Base-by-base conservation (phyloP, 1,140 invertebrate species). In the Lycorma delicatula region DNA sequence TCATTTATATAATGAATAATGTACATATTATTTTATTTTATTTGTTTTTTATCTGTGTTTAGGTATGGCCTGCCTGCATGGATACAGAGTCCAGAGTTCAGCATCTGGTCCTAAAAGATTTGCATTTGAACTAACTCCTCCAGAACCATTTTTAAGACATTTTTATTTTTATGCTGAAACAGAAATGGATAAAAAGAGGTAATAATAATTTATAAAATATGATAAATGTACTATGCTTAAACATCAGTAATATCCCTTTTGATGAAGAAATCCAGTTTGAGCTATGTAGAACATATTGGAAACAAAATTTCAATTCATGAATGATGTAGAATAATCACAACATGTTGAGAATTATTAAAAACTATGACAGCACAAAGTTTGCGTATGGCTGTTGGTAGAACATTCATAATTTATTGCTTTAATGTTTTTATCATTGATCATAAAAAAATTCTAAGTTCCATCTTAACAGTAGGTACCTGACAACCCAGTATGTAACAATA, bases 181-280 rank as follows among this genome's bases (percentile, higher is more conserved):
- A 9, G 93, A 97, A 72, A 89, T 91, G 75, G 93, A 98, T 67
- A 92, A 90, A 71, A 93, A 93, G 77, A 84, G 93, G 93, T 97
- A 69, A 70, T 61, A 60, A 16, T 47, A 44, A 18, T 34, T 34
- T 7, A 31, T n/a, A 26, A 11, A 48, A 9, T 52, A 31, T 52
- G 7, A 9, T 4, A 16, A 38, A 22, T 11, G 20, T 38, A 54
- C 27, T n/a, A 16, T 54, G 5, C 13, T 38, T 50, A 34, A 18
- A 22, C 6, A 11, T 9, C 48, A 11, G 11, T 7, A 23, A 38
- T 9, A 54, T 28, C 22, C n/a, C 6, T 29, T 7, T 29, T 16
- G 4, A 18, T 18, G 13, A 54, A 25, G 38, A 20, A 20, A 18
- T 9, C 27, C 5, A 28, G 18, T 11, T 9, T 22, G 27, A 5